Conservation (phyloP, 2,113 vertebrate genomes). For the Hemiprocne comata region DNA sequence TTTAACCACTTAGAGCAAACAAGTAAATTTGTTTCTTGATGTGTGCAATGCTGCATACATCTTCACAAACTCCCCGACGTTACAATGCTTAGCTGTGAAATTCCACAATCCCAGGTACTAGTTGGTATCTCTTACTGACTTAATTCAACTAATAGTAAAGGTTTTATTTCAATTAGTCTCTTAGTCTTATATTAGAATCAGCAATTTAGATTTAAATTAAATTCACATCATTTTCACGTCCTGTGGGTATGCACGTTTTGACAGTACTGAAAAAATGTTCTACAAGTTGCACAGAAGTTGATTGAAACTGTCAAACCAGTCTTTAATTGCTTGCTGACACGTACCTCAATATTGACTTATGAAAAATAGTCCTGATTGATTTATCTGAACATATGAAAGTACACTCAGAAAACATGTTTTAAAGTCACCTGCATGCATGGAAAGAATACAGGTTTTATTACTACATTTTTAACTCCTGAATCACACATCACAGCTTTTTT, state of each 20-base stretch:
- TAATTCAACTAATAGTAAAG: background rate
- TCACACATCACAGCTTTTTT: background rate
- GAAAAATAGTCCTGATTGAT: background rate
- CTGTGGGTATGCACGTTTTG: background rate
- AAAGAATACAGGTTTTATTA: background rate
- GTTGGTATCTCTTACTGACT: background rate
- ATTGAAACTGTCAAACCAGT: background rate
- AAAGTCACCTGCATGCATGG: background rate
- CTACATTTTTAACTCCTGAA: background rate
- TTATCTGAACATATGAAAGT: background rate
- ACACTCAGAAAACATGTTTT: background rate
- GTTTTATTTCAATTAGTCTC: constrained; percentile 18
- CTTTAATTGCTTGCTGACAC: constrained; percentile 10
- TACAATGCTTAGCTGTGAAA: background rate
- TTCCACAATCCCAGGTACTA: background rate
- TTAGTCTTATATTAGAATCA: background rate
- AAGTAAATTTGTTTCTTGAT: background rate
- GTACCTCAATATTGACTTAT: background rate
- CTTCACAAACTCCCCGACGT: background rate
- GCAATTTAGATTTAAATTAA: background rate
- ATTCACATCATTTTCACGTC: background rate
- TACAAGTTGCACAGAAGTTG: background rate
- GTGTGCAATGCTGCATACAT: background rate
- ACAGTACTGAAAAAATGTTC: background rate
- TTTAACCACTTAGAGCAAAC: background rate